phyloP scores from a whole-genome alignment of 2,797 vertebrate genomes.

The Myotis daubentonii region DNA sequence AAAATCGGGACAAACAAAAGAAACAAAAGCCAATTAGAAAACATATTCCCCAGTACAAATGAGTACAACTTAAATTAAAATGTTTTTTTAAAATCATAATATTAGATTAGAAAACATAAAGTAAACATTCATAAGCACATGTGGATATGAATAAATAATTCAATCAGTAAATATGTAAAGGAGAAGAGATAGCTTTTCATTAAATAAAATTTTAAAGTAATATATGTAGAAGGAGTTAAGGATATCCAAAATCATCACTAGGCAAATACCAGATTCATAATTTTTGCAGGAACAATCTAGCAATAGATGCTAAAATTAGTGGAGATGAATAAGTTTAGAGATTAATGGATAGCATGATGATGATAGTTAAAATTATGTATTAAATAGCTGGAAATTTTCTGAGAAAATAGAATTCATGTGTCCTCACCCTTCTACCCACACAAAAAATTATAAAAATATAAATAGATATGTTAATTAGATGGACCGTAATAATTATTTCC shows the following conservation, averaged over 20 bases:
- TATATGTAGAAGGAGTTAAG: background rate
- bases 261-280: background rate
- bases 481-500: background rate
- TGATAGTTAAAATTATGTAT: background rate
- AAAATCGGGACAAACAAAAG: accelerated
- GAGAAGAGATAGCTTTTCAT: background rate
- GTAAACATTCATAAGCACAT: background rate
- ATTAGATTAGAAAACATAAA: background rate
- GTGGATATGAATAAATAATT: background rate
- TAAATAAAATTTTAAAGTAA: background rate
- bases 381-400: background rate
- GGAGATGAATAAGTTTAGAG: background rate
- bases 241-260: background rate
- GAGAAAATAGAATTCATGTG: background rate
- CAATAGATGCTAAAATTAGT: background rate
- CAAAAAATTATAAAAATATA: background rate
- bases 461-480: background rate
- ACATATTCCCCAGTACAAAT: background rate
- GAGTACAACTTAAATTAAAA: background rate
- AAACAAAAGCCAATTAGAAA: background rate
- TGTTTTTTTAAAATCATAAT: background rate
- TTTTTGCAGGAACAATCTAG: background rate
- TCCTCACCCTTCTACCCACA: background rate
- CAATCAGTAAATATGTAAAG: background rate
- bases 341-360: background rate